phyloP scores from a whole-genome alignment of 2,888 invertebrate species.

The Disparrhopalites patrizii region DNA sequence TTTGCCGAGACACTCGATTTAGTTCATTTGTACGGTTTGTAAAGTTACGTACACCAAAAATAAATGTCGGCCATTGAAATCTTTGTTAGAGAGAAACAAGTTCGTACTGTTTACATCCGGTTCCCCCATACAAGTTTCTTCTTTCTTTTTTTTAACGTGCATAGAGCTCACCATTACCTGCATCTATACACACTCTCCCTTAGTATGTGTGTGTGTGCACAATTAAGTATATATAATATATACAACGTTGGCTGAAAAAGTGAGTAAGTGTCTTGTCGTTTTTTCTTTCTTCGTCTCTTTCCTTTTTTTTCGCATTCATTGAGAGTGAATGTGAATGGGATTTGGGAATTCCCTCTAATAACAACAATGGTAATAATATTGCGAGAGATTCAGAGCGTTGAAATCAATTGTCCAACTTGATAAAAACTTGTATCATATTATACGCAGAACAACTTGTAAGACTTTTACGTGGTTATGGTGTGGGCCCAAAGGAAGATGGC shows the following conservation, averaged over 20 bases:
- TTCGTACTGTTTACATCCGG: constrained; percentile 15
- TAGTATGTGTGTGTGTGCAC: background rate
- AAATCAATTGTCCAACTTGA: constrained; percentile 47
- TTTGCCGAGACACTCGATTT: background rate
- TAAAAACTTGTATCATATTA: no score
- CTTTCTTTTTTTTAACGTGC: background rate
- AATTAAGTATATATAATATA: no score
- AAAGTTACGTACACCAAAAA: constrained; percentile 10
- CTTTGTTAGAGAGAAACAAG: background rate
- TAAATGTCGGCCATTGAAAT: background rate
- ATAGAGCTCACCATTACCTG: no score
- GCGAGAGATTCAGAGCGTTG: constrained; percentile 47
- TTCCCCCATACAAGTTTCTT: constrained; percentile 9
- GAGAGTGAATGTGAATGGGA: constrained; percentile 24
- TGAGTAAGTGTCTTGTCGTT: constrained; percentile 4
- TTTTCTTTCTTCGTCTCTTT: no score
- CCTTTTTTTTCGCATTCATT: background rate
- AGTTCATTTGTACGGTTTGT: constrained; percentile 2
- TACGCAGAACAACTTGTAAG: no score
- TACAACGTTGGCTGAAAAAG: no score
- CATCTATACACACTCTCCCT: no score
- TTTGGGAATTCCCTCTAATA: constrained; percentile 23
- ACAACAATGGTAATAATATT: no score
- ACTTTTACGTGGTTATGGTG: background rate
- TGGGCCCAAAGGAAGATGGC: constrained; percentile 18